Percentiles rank a stretch among this genome's conserved stretches.
These are phyloP conservation scores for Cervus canadensis DNA, from an alignment of 2,113 vertebrate species.

Conservation along the genomic window DNA sequence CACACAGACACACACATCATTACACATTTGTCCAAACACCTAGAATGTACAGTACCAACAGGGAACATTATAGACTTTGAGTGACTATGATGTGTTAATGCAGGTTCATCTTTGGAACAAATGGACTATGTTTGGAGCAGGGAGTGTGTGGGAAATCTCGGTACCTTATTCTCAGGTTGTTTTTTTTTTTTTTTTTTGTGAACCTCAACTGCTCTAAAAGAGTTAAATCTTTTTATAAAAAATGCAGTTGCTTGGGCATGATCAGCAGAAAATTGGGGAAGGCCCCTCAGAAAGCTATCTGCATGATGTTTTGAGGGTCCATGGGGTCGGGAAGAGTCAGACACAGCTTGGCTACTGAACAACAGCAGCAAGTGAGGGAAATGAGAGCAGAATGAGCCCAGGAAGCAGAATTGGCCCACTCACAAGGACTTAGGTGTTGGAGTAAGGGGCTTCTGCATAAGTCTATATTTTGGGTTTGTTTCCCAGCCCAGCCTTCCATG, in stretches of 20 bases:
- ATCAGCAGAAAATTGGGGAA: neutral
- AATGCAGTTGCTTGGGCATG: neutral
- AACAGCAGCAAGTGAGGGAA: neutral
- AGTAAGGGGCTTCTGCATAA: neutral
- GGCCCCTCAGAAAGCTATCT: neutral
- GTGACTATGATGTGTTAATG: neutral
- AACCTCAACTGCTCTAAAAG: neutral
- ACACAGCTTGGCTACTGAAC: neutral
- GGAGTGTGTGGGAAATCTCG: neutral
- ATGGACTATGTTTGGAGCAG: neutral
- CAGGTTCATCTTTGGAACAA: neutral
- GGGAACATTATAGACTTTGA: neutral
- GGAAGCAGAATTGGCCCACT: neutral
- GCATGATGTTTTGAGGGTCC: neutral
- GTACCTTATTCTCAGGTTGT: neutral
- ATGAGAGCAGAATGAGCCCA: neutral
- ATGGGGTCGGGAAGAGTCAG: neutral
- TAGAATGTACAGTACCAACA: neutral
- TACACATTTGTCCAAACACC: neutral
- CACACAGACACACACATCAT: neutral
- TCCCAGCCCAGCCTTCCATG: neutral
- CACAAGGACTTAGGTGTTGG: neutral
- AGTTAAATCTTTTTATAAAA: neutral
- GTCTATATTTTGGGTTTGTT: neutral
- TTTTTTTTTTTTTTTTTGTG: neutral